phyloP scores from a whole-genome alignment of 2,888 invertebrate species.

The Philonicus albiceps region DNA sequence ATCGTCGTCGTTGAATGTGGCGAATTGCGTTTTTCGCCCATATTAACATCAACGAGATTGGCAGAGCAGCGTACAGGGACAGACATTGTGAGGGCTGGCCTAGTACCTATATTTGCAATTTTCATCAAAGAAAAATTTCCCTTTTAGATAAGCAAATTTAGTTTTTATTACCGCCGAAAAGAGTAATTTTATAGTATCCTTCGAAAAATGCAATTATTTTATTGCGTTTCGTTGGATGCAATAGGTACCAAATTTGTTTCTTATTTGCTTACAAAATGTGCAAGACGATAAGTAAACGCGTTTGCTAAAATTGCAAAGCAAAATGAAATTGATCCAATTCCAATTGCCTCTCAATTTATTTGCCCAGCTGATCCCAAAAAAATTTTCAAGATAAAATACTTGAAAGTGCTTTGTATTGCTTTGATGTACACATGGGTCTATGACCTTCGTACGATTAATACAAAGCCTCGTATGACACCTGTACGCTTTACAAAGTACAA shows the following conservation, averaged over 20 bases:
- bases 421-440: conserved; percentile 44
- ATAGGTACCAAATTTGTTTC: background rate
- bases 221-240: background rate
- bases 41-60: conserved; percentile 62
- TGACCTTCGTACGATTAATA: conserved; percentile 43
- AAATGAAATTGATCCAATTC: background rate
- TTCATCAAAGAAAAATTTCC: conserved; percentile 34
- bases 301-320: background rate
- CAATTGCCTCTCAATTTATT: background rate
- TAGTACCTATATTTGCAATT: conserved; percentile 59
- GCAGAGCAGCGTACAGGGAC: conserved; percentile 65
- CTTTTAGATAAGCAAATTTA: background rate
- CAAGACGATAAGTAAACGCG: background rate
- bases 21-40: conserved; percentile 57
- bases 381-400: background rate
- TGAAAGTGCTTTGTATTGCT: background rate
- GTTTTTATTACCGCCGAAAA: background rate
- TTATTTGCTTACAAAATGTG: background rate
- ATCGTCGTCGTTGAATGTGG: conserved; percentile 53
- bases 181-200: background rate
- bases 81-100: conserved; percentile 66
- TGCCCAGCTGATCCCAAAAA: background rate
- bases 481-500: conserved; percentile 35
- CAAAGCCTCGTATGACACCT: background rate
- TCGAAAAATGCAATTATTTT: background rate